Percentiles rank a stretch among this genome's conserved stretches.
These are phyloP conservation scores for Rhyacophila brunnea DNA, from an alignment of 1,140 invertebrate genomes.

Conservation along the genomic window DNA sequence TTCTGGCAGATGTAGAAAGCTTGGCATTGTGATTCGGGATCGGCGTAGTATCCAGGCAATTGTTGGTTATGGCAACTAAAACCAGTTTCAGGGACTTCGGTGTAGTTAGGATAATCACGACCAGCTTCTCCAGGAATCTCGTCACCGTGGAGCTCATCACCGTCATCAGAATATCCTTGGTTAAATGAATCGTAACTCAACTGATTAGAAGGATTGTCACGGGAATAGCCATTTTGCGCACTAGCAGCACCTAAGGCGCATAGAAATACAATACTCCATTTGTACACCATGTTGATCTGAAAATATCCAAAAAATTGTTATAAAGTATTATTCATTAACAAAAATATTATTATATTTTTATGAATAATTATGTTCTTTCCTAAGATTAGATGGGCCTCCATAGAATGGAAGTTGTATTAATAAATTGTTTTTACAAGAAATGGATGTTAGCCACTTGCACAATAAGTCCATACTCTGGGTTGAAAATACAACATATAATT, in stretches of 20 bases:
- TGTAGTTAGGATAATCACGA: slow-evolving; percentile 60
- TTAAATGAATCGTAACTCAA: slow-evolving; percentile 17
- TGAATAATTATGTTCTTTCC: not conserved
- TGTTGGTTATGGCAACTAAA: slow-evolving; percentile 55
- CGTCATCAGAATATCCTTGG: slow-evolving; percentile 1
- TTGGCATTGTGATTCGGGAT: slow-evolving; percentile 53
- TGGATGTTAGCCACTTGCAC: too few relatives aligned
- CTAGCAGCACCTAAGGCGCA: slow-evolving; percentile 11
- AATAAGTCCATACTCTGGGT: too few relatives aligned
- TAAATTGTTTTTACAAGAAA: too few relatives aligned
- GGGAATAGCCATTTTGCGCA: slow-evolving; percentile 36
- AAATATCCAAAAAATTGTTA: not conserved
- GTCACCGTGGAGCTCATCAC: slow-evolving; percentile 12
- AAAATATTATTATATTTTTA: not conserved
- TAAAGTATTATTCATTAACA: too few relatives aligned
- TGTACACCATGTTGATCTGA: slow-evolving; percentile 2
- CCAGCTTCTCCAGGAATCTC: slow-evolving; percentile 42
- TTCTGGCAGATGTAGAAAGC: slow-evolving; percentile 56
- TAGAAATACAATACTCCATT: slow-evolving; percentile 13
- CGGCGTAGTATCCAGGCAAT: slow-evolving; percentile 55
- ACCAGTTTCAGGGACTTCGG: slow-evolving; percentile 57
- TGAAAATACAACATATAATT: too few relatives aligned
- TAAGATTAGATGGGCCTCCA: too few relatives aligned
- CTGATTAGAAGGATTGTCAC: slow-evolving; percentile 26
- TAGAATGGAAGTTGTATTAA: too few relatives aligned